phyloP scores from a whole-genome alignment of 1,140 invertebrate species.

The Riptortus pedestris region DNA sequence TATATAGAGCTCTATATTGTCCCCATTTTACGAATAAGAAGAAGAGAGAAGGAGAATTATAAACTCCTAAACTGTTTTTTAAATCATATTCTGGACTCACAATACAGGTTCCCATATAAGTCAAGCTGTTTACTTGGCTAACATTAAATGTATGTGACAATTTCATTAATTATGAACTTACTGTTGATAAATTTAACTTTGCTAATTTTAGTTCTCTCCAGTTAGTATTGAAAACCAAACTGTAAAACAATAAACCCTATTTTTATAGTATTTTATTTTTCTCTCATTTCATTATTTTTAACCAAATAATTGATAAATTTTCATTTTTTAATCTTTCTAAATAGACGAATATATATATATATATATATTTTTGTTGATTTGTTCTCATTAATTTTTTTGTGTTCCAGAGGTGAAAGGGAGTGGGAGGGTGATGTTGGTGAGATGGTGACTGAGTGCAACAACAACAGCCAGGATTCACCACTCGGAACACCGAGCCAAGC shows the following conservation, averaged over 20 bases:
- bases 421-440: conserved; percentile 37
- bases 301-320: neutral
- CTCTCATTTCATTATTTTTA: neutral
- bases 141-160: too few species aligned
- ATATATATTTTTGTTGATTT: neutral
- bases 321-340: neutral
- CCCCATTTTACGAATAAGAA: too few species aligned
- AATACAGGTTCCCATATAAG: too few species aligned
- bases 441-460: conserved; percentile 35
- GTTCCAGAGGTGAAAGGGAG: conserved; percentile 35
- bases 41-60: too few species aligned
- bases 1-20: too few species aligned
- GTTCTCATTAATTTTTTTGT: too few species aligned
- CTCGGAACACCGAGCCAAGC: conserved; percentile 40
- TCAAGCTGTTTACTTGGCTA: too few species aligned
- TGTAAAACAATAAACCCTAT: neutral
- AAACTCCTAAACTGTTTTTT: too few species aligned
- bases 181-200: too few species aligned
- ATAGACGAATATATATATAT: neutral
- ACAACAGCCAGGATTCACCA: conserved; percentile 22
- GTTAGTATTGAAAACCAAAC: neutral
- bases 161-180: too few species aligned
- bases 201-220: too few species aligned
- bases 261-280: neutral
- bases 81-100: too few species aligned